Conservation (phyloP, 2,888 invertebrate genomes). For the Cyrtodaria siliqua region DNA sequence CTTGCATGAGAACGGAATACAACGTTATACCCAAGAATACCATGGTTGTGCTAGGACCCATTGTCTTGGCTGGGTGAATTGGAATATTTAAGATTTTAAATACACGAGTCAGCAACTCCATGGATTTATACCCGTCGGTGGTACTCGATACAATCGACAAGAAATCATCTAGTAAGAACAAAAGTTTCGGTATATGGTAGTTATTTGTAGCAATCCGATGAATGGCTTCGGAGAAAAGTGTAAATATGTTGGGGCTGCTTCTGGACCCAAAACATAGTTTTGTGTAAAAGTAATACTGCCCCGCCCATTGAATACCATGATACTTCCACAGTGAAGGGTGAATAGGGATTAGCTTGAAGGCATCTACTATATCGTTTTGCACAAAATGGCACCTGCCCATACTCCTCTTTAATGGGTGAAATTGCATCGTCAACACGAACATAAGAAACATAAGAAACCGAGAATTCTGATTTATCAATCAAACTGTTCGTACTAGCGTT, state of each 20-base stretch:
- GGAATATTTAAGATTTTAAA: slow-evolving; percentile 48
- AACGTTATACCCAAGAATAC: slow-evolving; percentile 57
- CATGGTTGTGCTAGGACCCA: slow-evolving; percentile 38
- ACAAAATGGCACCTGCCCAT: slow-evolving; percentile 26
- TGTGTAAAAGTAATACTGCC: slow-evolving; percentile 19
- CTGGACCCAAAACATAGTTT: slow-evolving; percentile 44
- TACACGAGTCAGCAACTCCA: slow-evolving; percentile 35
- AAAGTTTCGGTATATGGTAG: slow-evolving; percentile 37
- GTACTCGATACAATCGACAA: slow-evolving; percentile 34
- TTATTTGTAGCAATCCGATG: slow-evolving; percentile 52
- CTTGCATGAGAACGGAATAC: slow-evolving; percentile 50
- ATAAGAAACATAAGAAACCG: slow-evolving; percentile 49
- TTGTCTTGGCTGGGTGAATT: slow-evolving; percentile 39
- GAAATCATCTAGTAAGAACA: slow-evolving; percentile 57
- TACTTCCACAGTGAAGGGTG: slow-evolving; percentile 35
- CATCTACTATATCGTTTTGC: slow-evolving; percentile 56
- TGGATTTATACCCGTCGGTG: slow-evolving; percentile 36
- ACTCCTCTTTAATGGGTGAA: slow-evolving; percentile 25
- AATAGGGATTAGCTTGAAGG: slow-evolving; percentile 53
- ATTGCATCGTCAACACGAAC: slow-evolving; percentile 62
- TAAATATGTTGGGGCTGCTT: slow-evolving; percentile 51
- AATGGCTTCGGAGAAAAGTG: slow-evolving; percentile 36
- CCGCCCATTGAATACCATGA: slow-evolving; percentile 48
- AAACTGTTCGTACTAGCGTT: slow-evolving; percentile 52
- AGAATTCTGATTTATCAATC: slow-evolving; percentile 55